These are phyloP conservation scores for Gymnoscelis rufifasciata DNA, from an alignment of 2,888 invertebrate genomes.

Conservation along the genomic window DNA sequence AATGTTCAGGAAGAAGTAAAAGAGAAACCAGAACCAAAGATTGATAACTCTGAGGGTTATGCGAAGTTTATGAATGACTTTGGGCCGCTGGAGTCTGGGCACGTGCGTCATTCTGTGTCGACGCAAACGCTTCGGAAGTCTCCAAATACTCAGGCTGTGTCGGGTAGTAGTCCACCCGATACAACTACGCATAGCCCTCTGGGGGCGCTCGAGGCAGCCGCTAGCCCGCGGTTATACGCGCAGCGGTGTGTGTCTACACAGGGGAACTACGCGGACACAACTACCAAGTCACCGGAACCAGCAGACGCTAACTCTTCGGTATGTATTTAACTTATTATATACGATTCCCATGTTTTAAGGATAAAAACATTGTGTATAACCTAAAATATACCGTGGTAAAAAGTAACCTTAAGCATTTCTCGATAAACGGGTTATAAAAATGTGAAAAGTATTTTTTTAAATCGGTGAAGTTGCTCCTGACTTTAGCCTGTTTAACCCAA, in stretches of 20 bases:
- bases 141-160: constrained; percentile 43
- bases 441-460: no score
- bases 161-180: constrained; percentile 82
- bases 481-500: no score
- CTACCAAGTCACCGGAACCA: constrained; percentile 68
- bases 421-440: no score
- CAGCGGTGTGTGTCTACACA: constrained; percentile 38
- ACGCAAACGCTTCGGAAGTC: constrained; percentile 82
- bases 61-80: constrained; percentile 45
- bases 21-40: constrained; percentile 25
- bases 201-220: constrained; percentile 71
- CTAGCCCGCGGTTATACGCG: constrained; percentile 35
- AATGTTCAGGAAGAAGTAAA: constrained; percentile 29
- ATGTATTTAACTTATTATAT: not conserved
- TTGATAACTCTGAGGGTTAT: constrained; percentile 40
- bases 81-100: constrained; percentile 28
- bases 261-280: constrained; percentile 64
- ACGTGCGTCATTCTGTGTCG: constrained; percentile 83
- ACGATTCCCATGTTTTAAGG: no score
- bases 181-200: constrained; percentile 91
- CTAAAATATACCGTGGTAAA: no score
- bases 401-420: no score
- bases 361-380: no score
- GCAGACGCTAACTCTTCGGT: constrained; percentile 63
- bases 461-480: no score